Evolutionary conservation across 2,888 invertebrate genomes (phyloP), one percentile per base, ranked within the genome.

Genomic region (Protodeltote pygarga): DNA sequence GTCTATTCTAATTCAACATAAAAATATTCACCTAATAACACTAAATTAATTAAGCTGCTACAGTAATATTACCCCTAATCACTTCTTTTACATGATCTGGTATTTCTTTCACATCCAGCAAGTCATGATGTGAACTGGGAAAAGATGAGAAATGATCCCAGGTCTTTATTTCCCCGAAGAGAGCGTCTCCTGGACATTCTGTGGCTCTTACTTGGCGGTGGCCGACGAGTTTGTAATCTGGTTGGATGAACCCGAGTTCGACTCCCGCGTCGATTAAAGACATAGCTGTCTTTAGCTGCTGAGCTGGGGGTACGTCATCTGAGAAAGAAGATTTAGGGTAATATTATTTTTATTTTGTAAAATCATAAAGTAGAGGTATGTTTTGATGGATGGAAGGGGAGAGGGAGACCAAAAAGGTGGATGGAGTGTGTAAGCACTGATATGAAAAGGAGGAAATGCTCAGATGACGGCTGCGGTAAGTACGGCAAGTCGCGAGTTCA

Each of bases 121-220:
- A n/a, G 69, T 68, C 68, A 19, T 49, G 25, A 3, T 24, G 15
- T 0, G 59, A 35, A 2, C 14, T 46, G 0, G 88, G 85, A 31
- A 79, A 84, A 0, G 76, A 44, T 1, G 83, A 73, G 53, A 87
- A 93, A 65, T 94, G 92, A 0, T 92, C 85, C 95, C 95, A 95
- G 0, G 81, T 89, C 41, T 92, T 83, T 23, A 95, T 94, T 68
- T 94, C 93, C 1, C 92, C 68, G 67, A 89, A 95, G 3, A 95
- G 82, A 0, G 91, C 81, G 5, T 93, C 91, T 0, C 95, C 95
- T 0, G 95, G 95, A 64, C 95, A 95, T 40, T 93, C 93, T 0
- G 95, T 95, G 2, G 67, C 65, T 3, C 83, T 65, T 0, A 87
- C 84, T 63, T 88, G 87, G 4, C 77, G 80, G 70, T 68, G 68